Percentiles rank a stretch among this genome's conserved stretches.
Evolutionary conservation across 2,113 vertebrate species (phyloP).

Genomic region (Pycnonotus jocosus): DNA sequence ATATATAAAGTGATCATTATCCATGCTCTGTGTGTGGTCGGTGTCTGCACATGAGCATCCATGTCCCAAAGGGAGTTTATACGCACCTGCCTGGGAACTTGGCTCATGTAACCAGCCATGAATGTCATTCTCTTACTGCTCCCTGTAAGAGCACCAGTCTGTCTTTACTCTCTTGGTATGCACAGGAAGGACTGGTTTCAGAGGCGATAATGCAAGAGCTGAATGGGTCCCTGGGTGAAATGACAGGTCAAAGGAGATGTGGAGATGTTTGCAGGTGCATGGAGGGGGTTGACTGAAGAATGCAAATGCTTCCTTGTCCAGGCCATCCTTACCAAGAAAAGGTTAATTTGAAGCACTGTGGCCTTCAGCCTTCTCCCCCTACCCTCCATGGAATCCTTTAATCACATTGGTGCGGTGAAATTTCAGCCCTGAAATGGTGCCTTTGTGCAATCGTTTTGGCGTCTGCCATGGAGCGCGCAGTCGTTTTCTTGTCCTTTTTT

Average conservation of each 20-base stretch:
- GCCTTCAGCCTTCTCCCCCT: constrained; percentile 62
- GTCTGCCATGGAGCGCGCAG: constrained; percentile 71
- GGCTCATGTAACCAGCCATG: background rate
- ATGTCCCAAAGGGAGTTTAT: background rate
- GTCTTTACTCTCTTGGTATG: background rate
- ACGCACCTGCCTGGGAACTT: background rate
- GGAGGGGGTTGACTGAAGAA: background rate
- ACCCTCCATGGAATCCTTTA: constrained; percentile 78
- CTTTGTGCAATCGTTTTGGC: constrained; percentile 79
- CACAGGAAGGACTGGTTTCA: background rate
- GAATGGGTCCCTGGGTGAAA: background rate
- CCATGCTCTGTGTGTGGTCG: background rate
- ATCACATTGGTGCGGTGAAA: constrained; percentile 83
- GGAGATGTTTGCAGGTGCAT: background rate
- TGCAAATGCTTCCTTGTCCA: background rate
- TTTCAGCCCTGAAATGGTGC: constrained; percentile 83
- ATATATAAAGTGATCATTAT: background rate
- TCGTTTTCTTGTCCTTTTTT: constrained; percentile 74
- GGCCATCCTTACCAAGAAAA: constrained; percentile 56
- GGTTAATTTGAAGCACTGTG: constrained; percentile 68
- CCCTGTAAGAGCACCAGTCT: background rate
- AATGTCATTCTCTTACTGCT: background rate
- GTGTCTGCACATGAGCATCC: background rate
- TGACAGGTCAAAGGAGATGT: background rate
- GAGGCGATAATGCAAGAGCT: background rate